Evolutionary conservation across 2,113 vertebrate species (phyloP).

Genomic region (Nymphicus hollandicus): DNA sequence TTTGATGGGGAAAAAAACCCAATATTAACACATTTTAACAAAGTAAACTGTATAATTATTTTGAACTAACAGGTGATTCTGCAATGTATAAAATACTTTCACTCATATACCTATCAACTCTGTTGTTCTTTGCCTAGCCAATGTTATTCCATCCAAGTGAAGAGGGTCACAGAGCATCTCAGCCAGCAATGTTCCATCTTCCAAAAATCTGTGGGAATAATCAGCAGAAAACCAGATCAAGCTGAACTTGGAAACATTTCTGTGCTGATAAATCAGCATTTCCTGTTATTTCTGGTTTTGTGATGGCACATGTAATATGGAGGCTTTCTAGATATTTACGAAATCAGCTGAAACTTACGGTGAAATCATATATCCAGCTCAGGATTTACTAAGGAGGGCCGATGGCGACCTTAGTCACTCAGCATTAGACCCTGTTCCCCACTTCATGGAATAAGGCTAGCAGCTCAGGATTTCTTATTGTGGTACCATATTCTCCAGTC

Average conservation of each 20-base stretch:
- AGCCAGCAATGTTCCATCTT: not conserved
- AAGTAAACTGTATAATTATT: not conserved
- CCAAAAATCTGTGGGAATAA: not conserved
- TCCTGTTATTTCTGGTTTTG: not conserved
- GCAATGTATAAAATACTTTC: not conserved
- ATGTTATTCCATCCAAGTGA: not conserved
- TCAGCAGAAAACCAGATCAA: not conserved
- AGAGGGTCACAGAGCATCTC: not conserved
- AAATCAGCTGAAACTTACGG: not conserved
- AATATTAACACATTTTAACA: not conserved
- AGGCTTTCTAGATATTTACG: not conserved
- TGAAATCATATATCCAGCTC: not conserved
- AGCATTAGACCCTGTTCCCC: not conserved
- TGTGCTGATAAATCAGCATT: not conserved
- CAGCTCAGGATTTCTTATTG: not conserved
- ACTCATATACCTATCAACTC: not conserved
- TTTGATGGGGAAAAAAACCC: not conserved
- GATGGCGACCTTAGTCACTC: not conserved
- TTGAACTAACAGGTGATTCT: not conserved
- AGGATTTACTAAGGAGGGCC: not conserved
- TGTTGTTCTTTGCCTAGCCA: not conserved
- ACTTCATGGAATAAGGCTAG: not conserved
- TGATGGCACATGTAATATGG: rapidly evolving
- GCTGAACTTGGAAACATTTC: not conserved
- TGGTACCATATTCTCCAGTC: not conserved